These are phyloP conservation scores for Rhinatrema bivittatum DNA, from an alignment of 2,797 vertebrate species.

Conservation along the genomic window DNA sequence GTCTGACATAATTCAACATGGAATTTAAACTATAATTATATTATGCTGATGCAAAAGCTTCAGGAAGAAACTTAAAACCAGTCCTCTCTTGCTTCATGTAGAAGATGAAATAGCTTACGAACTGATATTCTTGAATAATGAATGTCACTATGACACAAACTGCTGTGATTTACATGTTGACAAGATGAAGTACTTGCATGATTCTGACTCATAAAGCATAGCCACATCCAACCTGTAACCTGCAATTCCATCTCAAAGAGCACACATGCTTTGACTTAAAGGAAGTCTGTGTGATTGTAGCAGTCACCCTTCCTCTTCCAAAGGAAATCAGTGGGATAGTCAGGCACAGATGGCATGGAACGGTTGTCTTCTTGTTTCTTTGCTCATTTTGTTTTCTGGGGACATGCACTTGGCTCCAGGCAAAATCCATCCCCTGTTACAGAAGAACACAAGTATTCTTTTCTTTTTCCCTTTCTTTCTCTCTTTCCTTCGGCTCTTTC, in stretches of 20 bases:
- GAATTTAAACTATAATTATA: constrained; percentile 28
- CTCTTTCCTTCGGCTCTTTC: constrained; percentile 69
- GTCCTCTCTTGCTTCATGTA: constrained; percentile 29
- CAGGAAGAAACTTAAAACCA: constrained; percentile 34
- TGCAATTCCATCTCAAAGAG: constrained; percentile 37
- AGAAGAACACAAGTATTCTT: constrained; percentile 90
- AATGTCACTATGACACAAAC: constrained; percentile 51
- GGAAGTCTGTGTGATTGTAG: constrained; percentile 71
- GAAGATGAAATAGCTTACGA: constrained; percentile 71
- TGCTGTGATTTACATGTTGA: constrained; percentile 46
- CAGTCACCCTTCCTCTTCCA: constrained; percentile 61
- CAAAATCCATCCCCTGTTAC: constrained; percentile 60
- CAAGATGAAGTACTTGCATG: constrained; percentile 45
- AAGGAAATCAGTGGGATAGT: constrained; percentile 62
- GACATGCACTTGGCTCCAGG: constrained; percentile 45
- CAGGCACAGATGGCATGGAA: constrained; percentile 95
- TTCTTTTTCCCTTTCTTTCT: constrained; percentile 70
- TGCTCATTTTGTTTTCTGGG: constrained; percentile 46
- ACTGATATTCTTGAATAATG: constrained; percentile 55
- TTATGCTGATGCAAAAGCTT: constrained; percentile 44
- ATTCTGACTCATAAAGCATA: constrained; percentile 45
- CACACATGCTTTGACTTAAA: constrained; percentile 69
- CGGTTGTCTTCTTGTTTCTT: constrained; percentile 56
- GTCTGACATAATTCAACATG: constrained; percentile 31
- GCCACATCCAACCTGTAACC: constrained; percentile 45